Evolutionary conservation across 2,888 invertebrate genomes (phyloP).

Genomic region (Lomographa bimaculata): DNA sequence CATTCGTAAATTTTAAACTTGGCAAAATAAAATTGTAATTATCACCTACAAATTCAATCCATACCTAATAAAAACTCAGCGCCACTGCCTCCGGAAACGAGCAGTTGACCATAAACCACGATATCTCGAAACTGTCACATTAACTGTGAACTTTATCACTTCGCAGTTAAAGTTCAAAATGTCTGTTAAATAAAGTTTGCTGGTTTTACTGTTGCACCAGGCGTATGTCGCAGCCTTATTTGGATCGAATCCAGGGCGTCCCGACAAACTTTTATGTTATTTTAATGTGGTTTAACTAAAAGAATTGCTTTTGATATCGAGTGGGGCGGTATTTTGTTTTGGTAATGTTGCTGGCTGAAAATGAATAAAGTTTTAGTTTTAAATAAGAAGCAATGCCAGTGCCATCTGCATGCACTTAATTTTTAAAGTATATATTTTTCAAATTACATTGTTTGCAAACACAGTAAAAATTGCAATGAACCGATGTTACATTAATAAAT

Average conservation of each 20-base stretch:
- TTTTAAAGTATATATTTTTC: no score
- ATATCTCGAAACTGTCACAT: conserved; percentile 32
- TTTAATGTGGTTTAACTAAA: conserved; percentile 74
- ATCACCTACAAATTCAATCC: conserved; percentile 69
- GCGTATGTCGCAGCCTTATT: conserved; percentile 79
- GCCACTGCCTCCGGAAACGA: conserved; percentile 61
- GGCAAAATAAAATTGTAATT: no score
- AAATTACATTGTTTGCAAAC: no score
- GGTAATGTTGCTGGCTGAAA: conserved; percentile 17
- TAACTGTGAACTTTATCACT: conserved; percentile 45
- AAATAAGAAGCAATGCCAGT: no score
- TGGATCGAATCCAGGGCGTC: conserved; percentile 74
- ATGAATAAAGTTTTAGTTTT: not conserved
- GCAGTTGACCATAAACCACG: conserved; percentile 54
- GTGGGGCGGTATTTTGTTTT: conserved; percentile 38
- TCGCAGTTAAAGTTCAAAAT: conserved; percentile 35
- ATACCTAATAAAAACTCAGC: conserved; percentile 63
- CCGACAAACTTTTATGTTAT: conserved; percentile 75
- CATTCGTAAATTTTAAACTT: no score
- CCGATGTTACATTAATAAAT: no score
- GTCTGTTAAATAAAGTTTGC: conserved; percentile 40
- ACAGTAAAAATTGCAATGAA: no score
- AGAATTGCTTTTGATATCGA: conserved; percentile 54
- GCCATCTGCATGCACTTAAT: no score
- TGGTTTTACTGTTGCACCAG: conserved; percentile 53